Base-by-base conservation (phyloP, 1,140 invertebrate species). In the Anthonomus grandis region DNA sequence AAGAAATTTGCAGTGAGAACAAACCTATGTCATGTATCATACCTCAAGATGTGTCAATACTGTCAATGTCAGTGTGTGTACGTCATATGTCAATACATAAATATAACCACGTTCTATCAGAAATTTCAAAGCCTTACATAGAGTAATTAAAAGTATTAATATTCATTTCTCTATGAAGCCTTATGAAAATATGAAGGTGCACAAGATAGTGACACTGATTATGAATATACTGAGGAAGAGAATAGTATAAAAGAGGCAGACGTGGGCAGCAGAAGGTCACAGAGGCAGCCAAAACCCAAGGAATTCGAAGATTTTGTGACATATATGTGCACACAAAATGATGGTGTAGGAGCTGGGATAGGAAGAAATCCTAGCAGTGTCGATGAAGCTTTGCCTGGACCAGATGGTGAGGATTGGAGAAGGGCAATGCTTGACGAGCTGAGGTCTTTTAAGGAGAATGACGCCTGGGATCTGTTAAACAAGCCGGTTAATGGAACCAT, bases 391-490 rank as follows among this genome's bases (percentile, higher is more conserved):
- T 57, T 66, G 46, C 13, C 52, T 15, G 41, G 64, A 19, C 49
- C 54, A 36, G 60, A 68, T 27, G 58, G 15, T 39, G 62, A 70
- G 10, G 60, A 60, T 8, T 72, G 66, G 65, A 65, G 58, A 15
- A 55, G 56, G 12, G 64, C 67, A 4, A 69, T 72, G 64, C 12
- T 61, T 12, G 61, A 66, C 3, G 64, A 72, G n/a, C n/a, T 39
- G 23, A 44, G 59, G 4, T 61, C 63, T n/a, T 68, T 72, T 41
- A 25, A 65, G 50, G 63, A 69, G 17, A 71, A 71, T 61, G 46
- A 66, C 23, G 66, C 64, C 2, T 75, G 73, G 72, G 67, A 68
- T 18, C 58, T 70, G 22, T 55, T 63, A 24, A 59, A 68, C 1
- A 64, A 64, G 59, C 70, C 68, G 23, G 5, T 52, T 15, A 50